Percentiles rank a stretch among this genome's conserved stretches.
phyloP scores from a whole-genome alignment of 2,888 invertebrate genomes.

The Synanthedon myopaeformis region DNA sequence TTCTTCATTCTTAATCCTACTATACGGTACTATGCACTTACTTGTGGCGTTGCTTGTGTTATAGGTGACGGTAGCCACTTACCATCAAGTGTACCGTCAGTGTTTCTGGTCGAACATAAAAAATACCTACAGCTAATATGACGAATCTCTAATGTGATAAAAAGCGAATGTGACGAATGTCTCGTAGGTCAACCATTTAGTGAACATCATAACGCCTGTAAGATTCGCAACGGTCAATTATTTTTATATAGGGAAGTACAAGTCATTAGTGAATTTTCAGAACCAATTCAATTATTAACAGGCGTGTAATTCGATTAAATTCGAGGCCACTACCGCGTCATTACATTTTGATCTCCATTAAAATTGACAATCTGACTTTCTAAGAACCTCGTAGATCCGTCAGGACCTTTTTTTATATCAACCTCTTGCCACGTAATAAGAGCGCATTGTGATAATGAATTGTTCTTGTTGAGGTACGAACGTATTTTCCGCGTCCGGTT shows the following conservation, averaged over 20 bases:
- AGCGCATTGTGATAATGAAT: background rate
- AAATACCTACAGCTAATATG: no score
- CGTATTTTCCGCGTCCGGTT: slow-evolving; percentile 28
- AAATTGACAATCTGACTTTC: slow-evolving; percentile 3
- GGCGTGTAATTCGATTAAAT: background rate
- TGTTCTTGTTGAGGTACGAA: slow-evolving; percentile 2
- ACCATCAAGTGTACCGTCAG: no score
- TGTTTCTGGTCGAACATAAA: no score
- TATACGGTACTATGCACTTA: no score
- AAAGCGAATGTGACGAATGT: no score
- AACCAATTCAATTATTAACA: background rate
- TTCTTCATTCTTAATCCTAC: no score
- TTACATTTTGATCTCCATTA: background rate
- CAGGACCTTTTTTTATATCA: slow-evolving; percentile 11
- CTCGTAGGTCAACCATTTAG: no score
- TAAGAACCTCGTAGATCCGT: slow-evolving; percentile 9
- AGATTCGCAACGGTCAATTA: background rate
- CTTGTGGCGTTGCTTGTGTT: no score
- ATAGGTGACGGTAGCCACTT: no score
- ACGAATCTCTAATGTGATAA: no score
- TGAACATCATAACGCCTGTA: background rate
- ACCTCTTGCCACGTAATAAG: slow-evolving; percentile 3
- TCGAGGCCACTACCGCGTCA: background rate
- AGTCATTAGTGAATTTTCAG: background rate
- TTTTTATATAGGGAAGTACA: background rate